Evolutionary conservation across 2,113 vertebrate genomes (phyloP).

Genomic region (Chionodraco myersi): DNA sequence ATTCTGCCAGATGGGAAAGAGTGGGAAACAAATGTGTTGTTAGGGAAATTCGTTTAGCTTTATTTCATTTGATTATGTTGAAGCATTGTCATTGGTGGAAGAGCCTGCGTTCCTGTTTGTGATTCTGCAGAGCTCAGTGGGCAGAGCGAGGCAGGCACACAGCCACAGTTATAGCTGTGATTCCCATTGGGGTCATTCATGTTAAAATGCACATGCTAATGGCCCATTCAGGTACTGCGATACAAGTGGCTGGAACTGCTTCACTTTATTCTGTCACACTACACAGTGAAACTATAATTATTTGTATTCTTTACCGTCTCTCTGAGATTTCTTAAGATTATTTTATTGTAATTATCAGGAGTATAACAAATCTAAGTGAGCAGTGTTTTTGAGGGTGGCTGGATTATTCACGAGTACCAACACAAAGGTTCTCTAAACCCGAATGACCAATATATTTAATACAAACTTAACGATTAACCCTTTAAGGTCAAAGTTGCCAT

Average conservation of each 20-base stretch:
- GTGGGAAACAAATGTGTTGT: slow-evolving; percentile 55
- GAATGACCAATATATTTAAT: neutral
- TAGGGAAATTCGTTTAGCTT: slow-evolving; percentile 63
- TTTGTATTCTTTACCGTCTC: neutral
- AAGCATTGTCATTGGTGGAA: slow-evolving; percentile 44
- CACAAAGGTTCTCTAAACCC: neutral
- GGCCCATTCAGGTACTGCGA: slow-evolving; percentile 17
- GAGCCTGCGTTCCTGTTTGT: slow-evolving; percentile 44
- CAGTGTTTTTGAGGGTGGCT: neutral
- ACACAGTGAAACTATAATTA: neutral
- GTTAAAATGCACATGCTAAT: slow-evolving; percentile 17
- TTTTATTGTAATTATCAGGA: neutral
- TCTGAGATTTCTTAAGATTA: neutral
- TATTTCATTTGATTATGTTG: slow-evolving; percentile 61
- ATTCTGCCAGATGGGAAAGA: slow-evolving; percentile 61
- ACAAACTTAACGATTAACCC: neutral
- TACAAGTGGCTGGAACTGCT: slow-evolving; percentile 33
- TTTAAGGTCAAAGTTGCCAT: slow-evolving; percentile 14
- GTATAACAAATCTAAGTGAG: neutral
- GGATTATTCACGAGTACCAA: neutral
- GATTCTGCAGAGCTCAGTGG: slow-evolving; percentile 31
- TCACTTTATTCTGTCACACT: neutral
- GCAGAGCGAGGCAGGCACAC: slow-evolving; percentile 18
- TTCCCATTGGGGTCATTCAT: slow-evolving; percentile 35
- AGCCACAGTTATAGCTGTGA: slow-evolving; percentile 19